Evolutionary conservation across 2,888 invertebrate genomes (phyloP), one percentile per base, ranked within the genome.

Genomic region (Hedychridium roseum): DNA sequence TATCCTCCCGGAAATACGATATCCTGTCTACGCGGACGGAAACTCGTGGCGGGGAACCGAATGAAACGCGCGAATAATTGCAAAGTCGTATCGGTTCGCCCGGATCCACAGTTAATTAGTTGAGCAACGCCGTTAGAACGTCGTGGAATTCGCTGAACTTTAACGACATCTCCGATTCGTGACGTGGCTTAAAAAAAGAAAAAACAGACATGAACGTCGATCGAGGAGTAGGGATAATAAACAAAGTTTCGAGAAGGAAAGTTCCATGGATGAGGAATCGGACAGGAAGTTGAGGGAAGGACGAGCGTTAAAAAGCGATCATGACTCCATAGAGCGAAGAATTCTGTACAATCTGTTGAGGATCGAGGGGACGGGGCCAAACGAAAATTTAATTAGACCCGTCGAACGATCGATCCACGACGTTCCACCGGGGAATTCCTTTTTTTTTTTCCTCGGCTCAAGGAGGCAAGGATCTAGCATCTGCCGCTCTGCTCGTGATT

Each of bases 401-500:
- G 17, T 20, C 26, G 49, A 27, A 27, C 32, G 16, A 17, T 17
- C 16, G 30, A 21, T 17, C 16, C 43, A 11, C 43, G 11, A 11
- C 11, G 31, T 31, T 44, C 41, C 23, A 17, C 42, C 30, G 14
- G 20, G 20, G 14, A 32, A 17, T 31, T 42, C 23, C 7, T 6
- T 23, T 9, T 43, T n/a, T 14, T 23, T 43, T 43, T 31, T 43
- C 31, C 12, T 16, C 43, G 5, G 46, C 43, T 48, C 39, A 39
- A 35, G 38, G 21, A 43, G 34, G 46, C 49, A 18, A 27, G 21
- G 20, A 41, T 3, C 6, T 4, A 7, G 42, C 58, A 59, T 54
- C 59, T 54, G 56, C 52, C 52, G 38, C 44, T 38, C 11, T 23
- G 21, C 49, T 62, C 64, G 53, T 54, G 59, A 57, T 57, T 68